phyloP scores from a whole-genome alignment of 2,113 vertebrate genomes.

The Monarcha castaneiventris region DNA sequence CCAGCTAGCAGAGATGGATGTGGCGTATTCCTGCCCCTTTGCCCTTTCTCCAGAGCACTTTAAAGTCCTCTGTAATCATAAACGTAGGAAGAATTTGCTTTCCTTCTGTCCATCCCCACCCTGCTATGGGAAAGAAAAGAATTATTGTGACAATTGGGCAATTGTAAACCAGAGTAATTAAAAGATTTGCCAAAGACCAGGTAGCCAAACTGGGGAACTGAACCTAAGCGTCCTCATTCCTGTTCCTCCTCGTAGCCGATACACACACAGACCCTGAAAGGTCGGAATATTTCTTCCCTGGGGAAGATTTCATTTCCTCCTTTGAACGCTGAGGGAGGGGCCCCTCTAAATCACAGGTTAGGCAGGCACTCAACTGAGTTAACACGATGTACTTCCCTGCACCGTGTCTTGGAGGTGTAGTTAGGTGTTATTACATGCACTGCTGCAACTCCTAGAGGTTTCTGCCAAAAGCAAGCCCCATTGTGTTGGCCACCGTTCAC shows the following conservation, averaged over 20 bases:
- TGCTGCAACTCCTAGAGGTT: conserved; percentile 30
- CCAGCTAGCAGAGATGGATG: neutral
- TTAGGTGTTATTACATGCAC: conserved; percentile 53
- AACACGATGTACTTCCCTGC: conserved; percentile 44
- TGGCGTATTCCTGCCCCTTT: neutral
- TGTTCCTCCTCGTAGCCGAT: neutral
- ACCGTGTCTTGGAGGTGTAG: conserved; percentile 50
- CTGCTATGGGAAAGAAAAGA: conserved; percentile 37
- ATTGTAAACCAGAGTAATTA: conserved; percentile 28
- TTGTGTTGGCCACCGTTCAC: conserved; percentile 41
- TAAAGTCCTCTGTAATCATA: conserved; percentile 4
- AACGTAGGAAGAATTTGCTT: conserved; percentile 38
- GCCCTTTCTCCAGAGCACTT: conserved; percentile 11
- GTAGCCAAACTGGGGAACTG: neutral
- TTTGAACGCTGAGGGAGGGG: conserved; percentile 48
- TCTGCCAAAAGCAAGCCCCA: conserved; percentile 54
- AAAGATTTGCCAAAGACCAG: conserved; percentile 48
- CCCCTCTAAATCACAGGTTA: conserved; percentile 61
- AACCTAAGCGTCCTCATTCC: neutral
- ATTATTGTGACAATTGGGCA: conserved; percentile 46
- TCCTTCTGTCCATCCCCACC: conserved; percentile 33
- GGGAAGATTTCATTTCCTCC: conserved; percentile 59
- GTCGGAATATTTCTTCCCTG: conserved; percentile 40
- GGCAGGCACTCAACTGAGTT: conserved; percentile 17
- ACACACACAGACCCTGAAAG: neutral